phyloP scores from a whole-genome alignment of 1,140 invertebrate genomes.

The Ostrea edulis region DNA sequence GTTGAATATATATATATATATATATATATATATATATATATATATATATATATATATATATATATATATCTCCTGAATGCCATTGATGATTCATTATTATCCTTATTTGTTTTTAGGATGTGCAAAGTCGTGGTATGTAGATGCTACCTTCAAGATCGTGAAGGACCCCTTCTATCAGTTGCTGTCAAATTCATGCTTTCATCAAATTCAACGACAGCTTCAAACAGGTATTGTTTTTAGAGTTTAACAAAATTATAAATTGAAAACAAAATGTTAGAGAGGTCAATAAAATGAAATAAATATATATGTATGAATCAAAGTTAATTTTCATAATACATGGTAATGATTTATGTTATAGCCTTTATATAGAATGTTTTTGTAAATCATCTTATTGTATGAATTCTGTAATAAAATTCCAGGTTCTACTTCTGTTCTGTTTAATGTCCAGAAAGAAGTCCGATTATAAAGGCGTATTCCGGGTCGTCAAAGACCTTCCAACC shows the following conservation, averaged over 20 bases:
- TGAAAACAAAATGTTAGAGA: neutral
- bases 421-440: neutral
- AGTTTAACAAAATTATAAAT: neutral
- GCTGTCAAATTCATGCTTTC: slow-evolving; percentile 45
- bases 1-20: neutral
- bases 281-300: slow-evolving; percentile 39
- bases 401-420: neutral
- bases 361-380: neutral
- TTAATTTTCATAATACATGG: slow-evolving; percentile 19
- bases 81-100: neutral
- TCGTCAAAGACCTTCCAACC: neutral
- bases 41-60: neutral
- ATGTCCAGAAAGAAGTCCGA: neutral
- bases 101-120: neutral
- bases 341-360: neutral
- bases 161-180: slow-evolving; percentile 46
- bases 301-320: no score
- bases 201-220: neutral
- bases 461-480: neutral
- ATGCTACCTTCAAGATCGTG: slow-evolving; percentile 53
- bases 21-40: neutral
- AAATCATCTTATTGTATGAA: neutral
- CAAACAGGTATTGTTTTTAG: neutral
- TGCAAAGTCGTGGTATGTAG: slow-evolving; percentile 52
- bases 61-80: no score